Conservation (phyloP, 2,888 invertebrate genomes). For the Nephrocerus scutellatus region DNA sequence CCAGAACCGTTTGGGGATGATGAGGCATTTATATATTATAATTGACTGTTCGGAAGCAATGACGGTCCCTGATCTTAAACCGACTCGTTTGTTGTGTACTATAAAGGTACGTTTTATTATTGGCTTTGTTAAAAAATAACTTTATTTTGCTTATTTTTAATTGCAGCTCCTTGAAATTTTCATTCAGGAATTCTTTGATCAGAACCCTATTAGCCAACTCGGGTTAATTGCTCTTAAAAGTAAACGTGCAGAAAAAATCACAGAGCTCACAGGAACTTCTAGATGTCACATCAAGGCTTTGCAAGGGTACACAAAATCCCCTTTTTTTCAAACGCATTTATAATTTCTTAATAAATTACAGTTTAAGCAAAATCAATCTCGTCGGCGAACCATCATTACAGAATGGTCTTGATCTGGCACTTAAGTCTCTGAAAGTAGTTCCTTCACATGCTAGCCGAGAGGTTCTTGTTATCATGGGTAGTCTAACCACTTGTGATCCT, state of each 20-base stretch:
- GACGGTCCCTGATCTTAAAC: conserved; percentile 91
- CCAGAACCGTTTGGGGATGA: conserved; percentile 89
- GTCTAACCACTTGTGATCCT: conserved; percentile 95
- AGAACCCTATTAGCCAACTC: conserved; percentile 96
- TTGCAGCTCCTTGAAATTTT: conserved; percentile 82
- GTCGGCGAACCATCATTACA: conserved; percentile 93
- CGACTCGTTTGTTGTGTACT: conserved; percentile 79
- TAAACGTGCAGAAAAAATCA: conserved; percentile 88
- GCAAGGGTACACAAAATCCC: conserved; percentile 47
- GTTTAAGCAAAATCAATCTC: conserved; percentile 59
- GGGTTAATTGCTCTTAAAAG: conserved; percentile 87
- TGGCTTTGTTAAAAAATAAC: conserved; percentile 3
- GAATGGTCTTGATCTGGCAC: conserved; percentile 85
- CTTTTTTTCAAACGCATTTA: background rate
- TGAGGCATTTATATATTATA: conserved; percentile 89
- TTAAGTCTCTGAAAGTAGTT: conserved; percentile 74
- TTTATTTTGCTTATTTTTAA: conserved; percentile 15
- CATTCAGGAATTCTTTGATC: conserved; percentile 95
- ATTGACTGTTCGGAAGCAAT: conserved; percentile 93
- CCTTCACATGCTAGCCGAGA: conserved; percentile 95
- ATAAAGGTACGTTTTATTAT: conserved; percentile 59
- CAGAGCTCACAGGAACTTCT: conserved; percentile 81
- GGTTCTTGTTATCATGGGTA: conserved; percentile 83
- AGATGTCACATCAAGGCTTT: conserved; percentile 71
- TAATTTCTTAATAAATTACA: conserved; percentile 24